phyloP scores from a whole-genome alignment of 2,888 invertebrate species.

The Smittia aterrima region DNA sequence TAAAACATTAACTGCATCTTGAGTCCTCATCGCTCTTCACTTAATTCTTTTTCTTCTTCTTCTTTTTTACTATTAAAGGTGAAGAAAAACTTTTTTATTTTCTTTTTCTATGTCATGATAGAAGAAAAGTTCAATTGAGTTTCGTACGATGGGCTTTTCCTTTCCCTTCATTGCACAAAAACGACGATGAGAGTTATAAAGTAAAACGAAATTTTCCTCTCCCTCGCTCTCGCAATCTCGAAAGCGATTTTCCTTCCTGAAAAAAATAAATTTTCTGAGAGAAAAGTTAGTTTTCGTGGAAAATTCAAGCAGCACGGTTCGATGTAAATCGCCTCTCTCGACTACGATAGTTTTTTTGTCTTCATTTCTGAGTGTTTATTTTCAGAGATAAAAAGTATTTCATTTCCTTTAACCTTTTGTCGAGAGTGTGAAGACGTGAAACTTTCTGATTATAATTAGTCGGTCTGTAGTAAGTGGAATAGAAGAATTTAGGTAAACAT shows the following conservation, averaged over 20 bases:
- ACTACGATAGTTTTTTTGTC: slow-evolving; percentile 21
- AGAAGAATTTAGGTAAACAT: slow-evolving; percentile 18
- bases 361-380: background rate
- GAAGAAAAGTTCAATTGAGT: too few species aligned
- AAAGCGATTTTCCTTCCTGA: slow-evolving; percentile 12
- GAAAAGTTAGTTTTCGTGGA: slow-evolving; percentile 10
- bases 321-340: slow-evolving; percentile 12
- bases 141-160: background rate
- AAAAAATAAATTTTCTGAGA: background rate
- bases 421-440: background rate
- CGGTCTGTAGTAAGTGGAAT: background rate
- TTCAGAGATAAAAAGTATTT: slow-evolving; percentile 8
- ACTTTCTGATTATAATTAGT: background rate
- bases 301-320: slow-evolving; percentile 16
- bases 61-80: too few species aligned
- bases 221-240: background rate
- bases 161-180: slow-evolving; percentile 4
- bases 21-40: too few species aligned
- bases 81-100: too few species aligned
- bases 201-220: background rate
- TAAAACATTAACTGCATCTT: background rate
- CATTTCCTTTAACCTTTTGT: background rate
- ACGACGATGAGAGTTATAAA: background rate
- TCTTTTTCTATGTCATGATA: too few species aligned
- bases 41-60: too few species aligned